Evolutionary conservation across 2,797 vertebrate species (phyloP).

Genomic region (Halcyon smyrnensis): DNA sequence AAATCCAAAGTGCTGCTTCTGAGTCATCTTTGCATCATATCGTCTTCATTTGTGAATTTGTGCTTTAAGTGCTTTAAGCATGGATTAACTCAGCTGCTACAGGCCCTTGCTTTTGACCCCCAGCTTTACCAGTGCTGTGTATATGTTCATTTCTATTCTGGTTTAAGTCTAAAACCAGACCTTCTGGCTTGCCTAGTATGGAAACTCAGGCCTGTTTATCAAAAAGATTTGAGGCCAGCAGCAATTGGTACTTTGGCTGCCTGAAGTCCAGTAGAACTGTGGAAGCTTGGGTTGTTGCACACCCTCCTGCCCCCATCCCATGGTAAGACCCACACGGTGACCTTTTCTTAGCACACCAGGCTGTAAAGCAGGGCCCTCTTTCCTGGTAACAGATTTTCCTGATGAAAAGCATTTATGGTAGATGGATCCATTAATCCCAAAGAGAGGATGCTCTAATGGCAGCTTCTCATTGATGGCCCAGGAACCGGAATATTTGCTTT

Average conservation of each 20-base stretch:
- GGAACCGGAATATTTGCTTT: background rate
- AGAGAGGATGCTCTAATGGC: background rate
- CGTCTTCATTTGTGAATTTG: background rate
- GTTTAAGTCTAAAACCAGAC: background rate
- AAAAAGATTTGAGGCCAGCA: background rate
- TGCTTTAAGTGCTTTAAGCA: background rate
- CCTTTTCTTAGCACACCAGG: background rate
- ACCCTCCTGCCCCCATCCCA: background rate
- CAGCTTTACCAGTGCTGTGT: background rate
- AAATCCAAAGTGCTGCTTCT: background rate
- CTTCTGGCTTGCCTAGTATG: background rate
- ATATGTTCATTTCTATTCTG: background rate
- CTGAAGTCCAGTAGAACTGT: background rate
- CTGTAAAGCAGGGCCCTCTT: background rate
- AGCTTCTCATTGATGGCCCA: background rate
- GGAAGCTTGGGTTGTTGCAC: background rate
- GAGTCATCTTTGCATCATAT: background rate
- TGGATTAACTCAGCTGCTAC: background rate
- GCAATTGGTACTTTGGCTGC: accelerated
- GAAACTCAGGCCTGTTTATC: background rate
- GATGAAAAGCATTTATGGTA: background rate
- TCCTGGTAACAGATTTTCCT: background rate
- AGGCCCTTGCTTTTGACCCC: background rate
- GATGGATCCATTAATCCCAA: background rate
- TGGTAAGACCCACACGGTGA: background rate